These are phyloP conservation scores for Cuculus canorus DNA, from an alignment of 2,797 vertebrate genomes.

Conservation along the genomic window DNA sequence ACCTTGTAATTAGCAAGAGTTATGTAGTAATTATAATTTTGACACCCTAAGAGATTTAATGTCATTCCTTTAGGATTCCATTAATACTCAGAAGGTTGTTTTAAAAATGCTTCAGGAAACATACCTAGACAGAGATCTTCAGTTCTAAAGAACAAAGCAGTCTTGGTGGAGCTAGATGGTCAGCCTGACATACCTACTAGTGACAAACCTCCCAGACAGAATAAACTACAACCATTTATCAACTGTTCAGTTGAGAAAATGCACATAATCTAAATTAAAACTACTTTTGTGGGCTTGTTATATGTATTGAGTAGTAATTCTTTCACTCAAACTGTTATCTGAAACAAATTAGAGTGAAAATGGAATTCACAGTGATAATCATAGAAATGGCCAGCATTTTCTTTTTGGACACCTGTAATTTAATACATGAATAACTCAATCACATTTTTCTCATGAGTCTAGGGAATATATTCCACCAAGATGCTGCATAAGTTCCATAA, in stretches of 20 bases:
- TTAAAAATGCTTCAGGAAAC: neutral
- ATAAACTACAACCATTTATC: too few species aligned
- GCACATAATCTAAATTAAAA: neutral
- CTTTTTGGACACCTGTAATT: neutral
- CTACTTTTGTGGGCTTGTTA: neutral
- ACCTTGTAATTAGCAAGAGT: neutral
- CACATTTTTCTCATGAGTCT: neutral
- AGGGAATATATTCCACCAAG: neutral
- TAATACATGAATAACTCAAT: fast-evolving
- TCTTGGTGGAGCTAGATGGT: neutral
- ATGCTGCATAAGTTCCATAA: neutral
- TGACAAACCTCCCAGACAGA: neutral
- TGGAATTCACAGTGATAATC: neutral
- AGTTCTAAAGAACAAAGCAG: neutral
- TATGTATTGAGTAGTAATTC: neutral
- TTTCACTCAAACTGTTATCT: too few species aligned
- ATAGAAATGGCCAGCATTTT: neutral
- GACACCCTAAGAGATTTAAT: neutral
- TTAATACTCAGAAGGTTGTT: neutral
- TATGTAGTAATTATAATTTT: neutral
- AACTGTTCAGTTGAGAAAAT: neutral
- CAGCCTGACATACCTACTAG: neutral
- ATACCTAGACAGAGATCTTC: neutral
- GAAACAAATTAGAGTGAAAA: too few species aligned
- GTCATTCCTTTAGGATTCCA: neutral